Conservation (phyloP, 2,888 invertebrate genomes). For the Diplolepis rosae region DNA sequence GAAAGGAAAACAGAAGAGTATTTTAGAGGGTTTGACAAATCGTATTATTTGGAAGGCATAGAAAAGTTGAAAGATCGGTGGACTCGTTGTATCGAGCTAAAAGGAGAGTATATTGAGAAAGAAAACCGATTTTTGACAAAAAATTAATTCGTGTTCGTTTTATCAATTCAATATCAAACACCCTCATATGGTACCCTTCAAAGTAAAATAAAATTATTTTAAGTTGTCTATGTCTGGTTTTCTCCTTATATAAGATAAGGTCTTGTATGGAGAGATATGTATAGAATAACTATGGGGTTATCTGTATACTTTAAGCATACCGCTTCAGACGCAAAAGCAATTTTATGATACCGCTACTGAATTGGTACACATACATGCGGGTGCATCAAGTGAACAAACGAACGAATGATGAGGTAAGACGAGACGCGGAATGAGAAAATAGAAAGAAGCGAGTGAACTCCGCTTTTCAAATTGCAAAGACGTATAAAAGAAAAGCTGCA, state of each 20-base stretch:
- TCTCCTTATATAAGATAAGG: background rate
- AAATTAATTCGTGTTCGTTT: too few species aligned
- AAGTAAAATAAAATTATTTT: background rate
- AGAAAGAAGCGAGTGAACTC: constrained; percentile 41
- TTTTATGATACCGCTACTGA: constrained; percentile 63
- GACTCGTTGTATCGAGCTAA: too few species aligned
- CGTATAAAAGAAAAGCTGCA: constrained; percentile 61
- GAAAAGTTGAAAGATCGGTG: too few species aligned
- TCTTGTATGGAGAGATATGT: too few species aligned
- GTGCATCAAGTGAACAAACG: constrained; percentile 56
- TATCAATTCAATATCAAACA: too few species aligned
- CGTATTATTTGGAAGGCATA: too few species aligned
- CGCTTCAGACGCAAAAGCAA: constrained; percentile 64
- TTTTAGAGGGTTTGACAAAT: too few species aligned
- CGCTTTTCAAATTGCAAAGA: constrained; percentile 60
- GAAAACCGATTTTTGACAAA: too few species aligned
- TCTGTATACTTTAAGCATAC: background rate
- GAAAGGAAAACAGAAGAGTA: too few species aligned
- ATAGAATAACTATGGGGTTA: background rate
- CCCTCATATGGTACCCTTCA: too few species aligned
- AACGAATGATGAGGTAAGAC: constrained; percentile 43
- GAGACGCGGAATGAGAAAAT: constrained; percentile 37
- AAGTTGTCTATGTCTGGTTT: background rate
- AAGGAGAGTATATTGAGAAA: too few species aligned
- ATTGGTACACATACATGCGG: constrained; percentile 64